Percentiles rank a stretch among this genome's conserved stretches.
These are phyloP conservation scores for Balaenoptera acutorostrata DNA, from an alignment of 2,113 vertebrate species.

Conservation along the genomic window DNA sequence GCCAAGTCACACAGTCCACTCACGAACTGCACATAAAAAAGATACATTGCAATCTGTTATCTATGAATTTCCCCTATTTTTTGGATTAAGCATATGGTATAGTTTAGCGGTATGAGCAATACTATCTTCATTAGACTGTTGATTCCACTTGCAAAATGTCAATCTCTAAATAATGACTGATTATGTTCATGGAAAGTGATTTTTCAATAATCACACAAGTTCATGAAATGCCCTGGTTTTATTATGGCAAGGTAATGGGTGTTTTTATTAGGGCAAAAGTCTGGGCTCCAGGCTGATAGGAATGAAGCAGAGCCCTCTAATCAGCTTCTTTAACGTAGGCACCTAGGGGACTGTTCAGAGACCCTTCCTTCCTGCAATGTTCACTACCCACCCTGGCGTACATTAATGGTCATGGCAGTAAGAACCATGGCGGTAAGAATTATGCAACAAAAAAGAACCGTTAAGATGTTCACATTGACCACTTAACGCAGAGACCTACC, in stretches of 20 bases:
- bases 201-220: slow-evolving; percentile 10
- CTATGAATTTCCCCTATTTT: slow-evolving; percentile 2
- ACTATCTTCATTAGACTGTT: background rate
- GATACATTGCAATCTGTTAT: background rate
- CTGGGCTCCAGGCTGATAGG: background rate
- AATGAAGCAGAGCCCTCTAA: background rate
- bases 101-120: background rate
- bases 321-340: background rate
- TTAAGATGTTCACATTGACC: background rate
- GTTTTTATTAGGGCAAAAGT: background rate
- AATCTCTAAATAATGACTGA: background rate
- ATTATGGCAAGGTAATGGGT: background rate
- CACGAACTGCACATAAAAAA: background rate
- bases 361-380: background rate
- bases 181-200: background rate
- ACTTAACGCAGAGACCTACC: background rate
- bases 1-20: background rate
- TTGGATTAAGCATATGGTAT: background rate
- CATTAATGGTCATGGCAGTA: background rate
- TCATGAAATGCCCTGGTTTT: background rate
- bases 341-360: background rate
- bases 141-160: background rate
- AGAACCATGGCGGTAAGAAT: background rate
- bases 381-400: background rate
- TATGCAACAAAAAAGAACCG: background rate